A percentile compares a stretch with the other conserved stretches of the same genome.
phyloP scores from a whole-genome alignment of 2,888 invertebrate genomes.

The Ommatoiulus sabulosus region DNA sequence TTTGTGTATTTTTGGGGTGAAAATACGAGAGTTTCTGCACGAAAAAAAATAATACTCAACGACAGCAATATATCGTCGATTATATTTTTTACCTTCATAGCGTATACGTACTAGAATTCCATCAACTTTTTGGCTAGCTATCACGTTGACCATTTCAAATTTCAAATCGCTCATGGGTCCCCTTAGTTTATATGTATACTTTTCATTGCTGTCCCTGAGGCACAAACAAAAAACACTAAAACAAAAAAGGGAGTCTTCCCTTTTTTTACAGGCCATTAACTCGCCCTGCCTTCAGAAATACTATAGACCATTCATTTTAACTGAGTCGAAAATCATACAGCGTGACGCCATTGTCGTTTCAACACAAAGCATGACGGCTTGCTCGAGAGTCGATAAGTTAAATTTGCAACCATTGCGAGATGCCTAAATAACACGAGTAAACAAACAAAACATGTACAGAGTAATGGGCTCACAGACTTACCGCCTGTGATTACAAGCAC shows the following conservation, averaged over 20 bases:
- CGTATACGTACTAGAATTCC: not conserved
- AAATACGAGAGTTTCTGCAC: not conserved
- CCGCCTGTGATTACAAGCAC: no score
- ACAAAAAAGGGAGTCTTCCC: conserved; percentile 22
- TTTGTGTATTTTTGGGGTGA: not conserved
- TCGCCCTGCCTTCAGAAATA: not conserved
- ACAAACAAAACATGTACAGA: not conserved
- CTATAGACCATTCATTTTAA: not conserved
- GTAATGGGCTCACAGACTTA: not conserved
- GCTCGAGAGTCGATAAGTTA: not conserved
- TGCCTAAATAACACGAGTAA: not conserved
- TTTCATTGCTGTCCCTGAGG: not conserved
- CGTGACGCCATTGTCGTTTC: not conserved
- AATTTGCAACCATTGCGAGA: not conserved
- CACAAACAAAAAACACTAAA: not conserved
- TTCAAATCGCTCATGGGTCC: not conserved
- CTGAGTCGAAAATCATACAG: conserved; percentile 22
- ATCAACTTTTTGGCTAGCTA: not conserved
- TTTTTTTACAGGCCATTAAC: conserved; percentile 15
- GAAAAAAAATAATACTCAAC: not conserved
- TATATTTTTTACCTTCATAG: not conserved
- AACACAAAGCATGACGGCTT: not conserved
- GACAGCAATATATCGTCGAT: no score
- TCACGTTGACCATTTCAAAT: not conserved
- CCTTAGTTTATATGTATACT: not conserved